Base-by-base conservation (phyloP, 2,888 invertebrate genomes). In the Rhagium mordax region DNA sequence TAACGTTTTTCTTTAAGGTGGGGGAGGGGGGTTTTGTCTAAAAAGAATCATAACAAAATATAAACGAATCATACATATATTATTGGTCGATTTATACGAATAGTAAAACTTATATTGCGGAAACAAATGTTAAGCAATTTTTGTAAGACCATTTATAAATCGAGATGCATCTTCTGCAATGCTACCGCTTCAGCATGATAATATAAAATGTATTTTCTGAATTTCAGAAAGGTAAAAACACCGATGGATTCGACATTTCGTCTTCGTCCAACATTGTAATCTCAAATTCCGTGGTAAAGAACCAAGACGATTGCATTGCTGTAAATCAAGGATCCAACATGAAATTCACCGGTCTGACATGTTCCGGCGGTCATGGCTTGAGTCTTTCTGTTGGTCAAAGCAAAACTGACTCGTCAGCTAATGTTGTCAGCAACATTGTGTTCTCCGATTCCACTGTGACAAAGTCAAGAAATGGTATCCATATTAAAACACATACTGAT, bases 231-330 rank as follows among this genome's bases (percentile, higher is more conserved):
- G 79, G 65, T 13, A 73, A 65, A 62, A 80, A 80, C 47, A 80
- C 80, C 3, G 81, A 81, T 59, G 81, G 78, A 20, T 78, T 81
- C 68, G 80, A 78, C 18, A 68, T 81, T 51, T 75, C 77, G n/a
- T 65, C 72, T 33, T 77, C 74, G 1, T 71, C 60, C 6, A 61
- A 69, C 13, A 47, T 80, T n/a, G 73, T 69, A 3, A 71, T 80
- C 33, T n/a, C n/a, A n/a, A n/a, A n/a, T n/a, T n/a, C n/a, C n/a
- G n/a, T n/a, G n/a, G n/a, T n/a, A n/a, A 77, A 77, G 20, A 79
- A 80, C 47, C 80, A 80, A 73, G 80, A 80, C 49, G 80, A 80
- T 27, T 80, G 80, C 33, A 73, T 80, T 0, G 80, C 79, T 13
- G 68, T 80, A 2, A 80, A 79, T 57, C 75, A 75, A 47, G 80